Evolutionary conservation across 1,140 invertebrate species (phyloP), one percentile per base, ranked within the genome.

Genomic region (Aleiodes sp.): DNA sequence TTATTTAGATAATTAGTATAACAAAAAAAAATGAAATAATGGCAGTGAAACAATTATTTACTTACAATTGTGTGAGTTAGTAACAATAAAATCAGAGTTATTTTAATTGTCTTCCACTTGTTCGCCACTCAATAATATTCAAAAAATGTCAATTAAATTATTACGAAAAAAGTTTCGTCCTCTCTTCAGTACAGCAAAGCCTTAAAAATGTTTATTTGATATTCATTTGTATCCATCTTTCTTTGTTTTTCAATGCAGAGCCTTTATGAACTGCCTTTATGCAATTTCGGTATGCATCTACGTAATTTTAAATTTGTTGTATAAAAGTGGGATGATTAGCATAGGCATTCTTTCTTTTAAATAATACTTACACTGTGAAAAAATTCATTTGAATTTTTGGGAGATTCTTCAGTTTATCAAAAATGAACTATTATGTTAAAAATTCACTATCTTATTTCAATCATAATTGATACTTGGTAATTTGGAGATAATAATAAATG

Each of bases 311-410:
- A 52, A 52, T 52, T 6, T 16, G n/a, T 52, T 24, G 46, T 52
- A 52, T 52, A 52, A 52, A 52, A 52, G 46, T 52, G 46, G 46
- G 46, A n/a, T 12, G 26, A 52, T 52, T 52, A 52, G 46, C 46
- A 16, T 52, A 52, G 16, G 46, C 46, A 9, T 21, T 43, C 2
- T 16, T 43, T 16, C 14, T 21, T 21, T 52, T 52, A 6, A n/a
- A n/a, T n/a, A n/a, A 52, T 52, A 24, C 26, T 52, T 52, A 52
- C 46, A 52, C 46, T 52, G 46, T 16, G 21, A 21, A 52, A 52
- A 52, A 4, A 6, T 52, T 12, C 21, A 16, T 24, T 8, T 24
- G 1, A 6, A 6, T 8, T 52, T 24, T 16, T 16, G 19, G 6
- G 39, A 7, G 19, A 43, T 16, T 16, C 14, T 16, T 35, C 31